These are phyloP conservation scores for Ictidomys tridecemlineatus DNA, from an alignment of 2,113 vertebrate genomes.

Conservation along the genomic window DNA sequence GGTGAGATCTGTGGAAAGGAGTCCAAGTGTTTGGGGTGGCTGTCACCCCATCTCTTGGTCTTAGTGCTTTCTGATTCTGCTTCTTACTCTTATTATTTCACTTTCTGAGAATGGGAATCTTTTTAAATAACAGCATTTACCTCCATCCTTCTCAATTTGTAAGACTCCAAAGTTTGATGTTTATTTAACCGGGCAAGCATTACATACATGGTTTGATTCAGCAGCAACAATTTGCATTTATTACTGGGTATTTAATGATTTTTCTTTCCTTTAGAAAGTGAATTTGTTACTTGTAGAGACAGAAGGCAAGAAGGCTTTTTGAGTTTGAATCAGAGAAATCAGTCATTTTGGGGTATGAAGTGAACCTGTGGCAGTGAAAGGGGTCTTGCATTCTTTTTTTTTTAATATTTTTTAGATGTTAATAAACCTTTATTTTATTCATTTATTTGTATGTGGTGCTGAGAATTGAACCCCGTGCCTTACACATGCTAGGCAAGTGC, in stretches of 20 bases:
- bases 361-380: constrained; percentile 25
- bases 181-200: constrained; percentile 39
- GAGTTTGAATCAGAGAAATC: background rate
- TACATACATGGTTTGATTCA: constrained; percentile 46
- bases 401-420: no score
- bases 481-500: no score
- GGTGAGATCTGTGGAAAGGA: constrained; percentile 14
- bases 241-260: constrained; percentile 6
- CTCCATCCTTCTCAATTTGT: background rate
- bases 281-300: constrained; percentile 31
- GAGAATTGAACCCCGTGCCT: no score
- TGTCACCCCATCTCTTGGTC: background rate
- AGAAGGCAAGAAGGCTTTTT: background rate
- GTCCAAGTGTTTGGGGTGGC: constrained; percentile 4
- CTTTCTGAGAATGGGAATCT: constrained; percentile 45
- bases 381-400: background rate
- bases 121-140: background rate
- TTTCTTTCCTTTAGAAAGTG: constrained; percentile 16
- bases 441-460: no score
- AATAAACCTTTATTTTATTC: no score
- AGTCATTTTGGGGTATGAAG: constrained; percentile 35
- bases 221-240: constrained; percentile 46
- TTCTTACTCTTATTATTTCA: background rate
- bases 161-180: constrained; percentile 43
- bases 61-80: background rate